These are phyloP conservation scores for Stictocephala bisonia DNA, from an alignment of 2,888 invertebrate genomes.

Conservation along the genomic window DNA sequence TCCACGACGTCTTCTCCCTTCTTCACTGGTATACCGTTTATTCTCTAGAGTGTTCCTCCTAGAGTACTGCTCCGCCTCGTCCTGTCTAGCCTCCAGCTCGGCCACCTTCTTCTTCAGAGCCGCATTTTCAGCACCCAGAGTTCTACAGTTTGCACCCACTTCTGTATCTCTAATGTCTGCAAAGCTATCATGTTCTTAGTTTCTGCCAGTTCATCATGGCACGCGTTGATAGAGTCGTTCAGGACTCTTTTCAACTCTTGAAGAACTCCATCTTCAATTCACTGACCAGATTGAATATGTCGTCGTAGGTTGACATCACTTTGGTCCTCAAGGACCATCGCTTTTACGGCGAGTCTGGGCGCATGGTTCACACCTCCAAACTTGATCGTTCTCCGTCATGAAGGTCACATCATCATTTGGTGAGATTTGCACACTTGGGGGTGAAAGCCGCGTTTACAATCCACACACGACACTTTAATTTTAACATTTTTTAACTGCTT, in stretches of 20 bases:
- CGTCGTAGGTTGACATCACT: background rate
- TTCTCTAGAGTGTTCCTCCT: slow-evolving; percentile 5
- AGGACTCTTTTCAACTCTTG: too few species aligned
- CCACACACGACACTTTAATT: too few species aligned
- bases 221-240: background rate
- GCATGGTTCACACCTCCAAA: slow-evolving; percentile 12
- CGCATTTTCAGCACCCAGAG: background rate
- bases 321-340: slow-evolving; percentile 7
- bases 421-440: too few species aligned
- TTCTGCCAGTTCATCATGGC: slow-evolving; percentile 6
- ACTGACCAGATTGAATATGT: background rate
- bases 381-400: background rate
- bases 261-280: slow-evolving; percentile 15
- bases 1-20: background rate
- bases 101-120: slow-evolving; percentile 17
- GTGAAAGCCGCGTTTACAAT: too few species aligned
- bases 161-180: slow-evolving; percentile 1
- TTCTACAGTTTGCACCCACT: background rate
- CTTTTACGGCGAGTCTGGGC: background rate
- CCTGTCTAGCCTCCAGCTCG: background rate
- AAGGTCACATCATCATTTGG: too few species aligned
- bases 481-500: too few species aligned
- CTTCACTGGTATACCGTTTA: background rate
- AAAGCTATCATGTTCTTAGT: background rate
- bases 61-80: background rate